A percentile compares a stretch with the other conserved stretches of the same genome.
These are phyloP conservation scores for Stictocephala bisonia DNA, from an alignment of 2,888 invertebrate species.

Conservation along the genomic window DNA sequence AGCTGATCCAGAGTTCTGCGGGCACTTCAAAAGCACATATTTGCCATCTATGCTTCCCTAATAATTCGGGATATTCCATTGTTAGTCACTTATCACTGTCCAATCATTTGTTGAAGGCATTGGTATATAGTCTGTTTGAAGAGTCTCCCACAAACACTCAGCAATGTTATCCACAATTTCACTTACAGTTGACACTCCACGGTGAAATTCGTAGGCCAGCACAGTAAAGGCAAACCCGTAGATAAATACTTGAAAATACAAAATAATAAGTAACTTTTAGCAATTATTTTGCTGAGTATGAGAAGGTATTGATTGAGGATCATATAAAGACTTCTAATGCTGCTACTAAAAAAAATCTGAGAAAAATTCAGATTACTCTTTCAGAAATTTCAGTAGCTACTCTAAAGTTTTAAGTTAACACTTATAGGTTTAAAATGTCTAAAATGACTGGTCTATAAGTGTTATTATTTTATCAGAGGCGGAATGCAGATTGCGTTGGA, in stretches of 20 bases:
- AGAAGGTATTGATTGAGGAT: too few relatives aligned
- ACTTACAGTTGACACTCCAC: constrained; percentile 15
- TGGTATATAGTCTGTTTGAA: background rate
- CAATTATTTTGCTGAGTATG: too few relatives aligned
- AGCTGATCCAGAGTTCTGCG: constrained; percentile 22
- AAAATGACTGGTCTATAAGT: too few relatives aligned
- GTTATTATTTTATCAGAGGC: constrained; percentile 15
- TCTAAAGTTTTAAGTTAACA: too few relatives aligned
- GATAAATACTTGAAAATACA: too few relatives aligned
- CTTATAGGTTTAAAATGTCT: too few relatives aligned
- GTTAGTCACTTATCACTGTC: constrained; percentile 13
- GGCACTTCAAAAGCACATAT: constrained; percentile 11
- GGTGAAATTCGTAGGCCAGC: constrained; percentile 23
- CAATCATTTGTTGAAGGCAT: constrained; percentile 12
- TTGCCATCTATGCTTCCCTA: constrained; percentile 22
- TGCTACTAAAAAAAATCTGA: too few relatives aligned
- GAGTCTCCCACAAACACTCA: constrained; percentile 18
- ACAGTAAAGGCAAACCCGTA: constrained; percentile 24
- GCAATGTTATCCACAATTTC: constrained; percentile 4
- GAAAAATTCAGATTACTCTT: too few relatives aligned
- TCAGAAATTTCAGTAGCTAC: too few relatives aligned
- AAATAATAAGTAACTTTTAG: too few relatives aligned
- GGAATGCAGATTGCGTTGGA: constrained; percentile 17
- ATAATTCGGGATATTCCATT: constrained; percentile 24
- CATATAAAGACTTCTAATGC: too few relatives aligned